Evolutionary conservation across 1,140 invertebrate species (phyloP), one percentile per base, ranked within the genome.

Genomic region (Leptopilina boulardi): DNA sequence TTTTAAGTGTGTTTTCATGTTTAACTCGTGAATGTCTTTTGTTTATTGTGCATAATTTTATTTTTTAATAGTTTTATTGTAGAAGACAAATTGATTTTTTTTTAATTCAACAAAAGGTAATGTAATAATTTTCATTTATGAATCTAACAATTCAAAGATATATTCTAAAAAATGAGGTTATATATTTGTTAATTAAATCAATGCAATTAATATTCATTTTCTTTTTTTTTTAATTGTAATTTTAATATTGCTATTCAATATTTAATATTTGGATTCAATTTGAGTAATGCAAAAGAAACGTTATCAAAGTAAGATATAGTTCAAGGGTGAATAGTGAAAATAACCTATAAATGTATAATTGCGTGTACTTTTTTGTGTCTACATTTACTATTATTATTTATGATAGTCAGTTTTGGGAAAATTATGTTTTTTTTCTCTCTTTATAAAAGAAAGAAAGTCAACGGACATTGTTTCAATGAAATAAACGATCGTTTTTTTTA

Each of bases 221-320:
- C 18, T 1, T 51, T 51, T 18, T 51, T 8, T n/a, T 51, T 1
- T 18, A 6, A 15, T n/a, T 51, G 3, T 51, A n/a, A 18, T 18
- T 51, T 51, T 42, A 42, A n/a, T n/a, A n/a, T 18, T 51, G 2
- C n/a, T 51, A 2, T 8, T 18, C 4, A 4, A 51, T n/a, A 18
- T 3, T 51, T 18, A 5, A 1, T 18, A n/a, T 51, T 6, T 51
- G 6, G 3, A 51, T 51, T 15, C 2, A 44, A 15, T 11, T 44
- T 44, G 15, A 44, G 15, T 44, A 44, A 44, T 44, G 42, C 42
- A 44, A 44, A 15, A 44, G 9, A n/a, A 44, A 44, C 13, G 18
- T 51, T 51, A 51, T 51, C 47, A 51, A 51, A 51, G 47, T 51
- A 51, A 51, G 26, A 30, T n/a, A n/a, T 9, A 51, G 47, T 51